These are phyloP conservation scores for Pygmarrhopalites habei DNA, from an alignment of 1,140 invertebrate genomes.

Conservation along the genomic window DNA sequence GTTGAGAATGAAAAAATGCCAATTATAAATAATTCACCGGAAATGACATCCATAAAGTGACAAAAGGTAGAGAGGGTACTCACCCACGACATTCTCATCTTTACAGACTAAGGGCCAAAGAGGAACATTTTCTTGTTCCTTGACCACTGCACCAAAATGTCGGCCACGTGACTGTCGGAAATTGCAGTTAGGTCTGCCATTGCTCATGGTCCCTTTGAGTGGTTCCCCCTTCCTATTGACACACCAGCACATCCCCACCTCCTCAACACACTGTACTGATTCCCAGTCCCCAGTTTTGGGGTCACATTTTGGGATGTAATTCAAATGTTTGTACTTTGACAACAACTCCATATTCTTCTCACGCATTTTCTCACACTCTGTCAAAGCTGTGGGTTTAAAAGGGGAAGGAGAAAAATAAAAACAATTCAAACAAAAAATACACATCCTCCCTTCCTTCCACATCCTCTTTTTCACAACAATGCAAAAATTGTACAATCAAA, in stretches of 20 bases:
- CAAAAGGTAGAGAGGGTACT: no score
- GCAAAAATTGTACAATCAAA: no score
- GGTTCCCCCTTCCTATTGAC: slow-evolving; percentile 70
- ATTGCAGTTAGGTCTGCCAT: slow-evolving; percentile 54
- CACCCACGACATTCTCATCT: no score
- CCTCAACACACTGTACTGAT: slow-evolving; percentile 68
- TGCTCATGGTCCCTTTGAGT: slow-evolving; percentile 64
- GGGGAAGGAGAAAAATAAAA: no score
- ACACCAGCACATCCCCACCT: slow-evolving; percentile 76
- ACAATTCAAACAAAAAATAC: no score
- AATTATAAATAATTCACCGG: no score
- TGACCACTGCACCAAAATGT: slow-evolving; percentile 10
- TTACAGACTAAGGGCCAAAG: no score
- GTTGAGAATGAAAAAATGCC: no score
- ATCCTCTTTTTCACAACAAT: no score
- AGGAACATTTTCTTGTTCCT: slow-evolving; percentile 34
- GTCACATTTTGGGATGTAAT: slow-evolving; percentile 66
- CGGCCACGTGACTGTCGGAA: slow-evolving; percentile 60
- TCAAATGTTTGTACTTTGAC: slow-evolving; percentile 60
- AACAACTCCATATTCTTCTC: slow-evolving; percentile 65
- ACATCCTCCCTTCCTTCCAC: no score
- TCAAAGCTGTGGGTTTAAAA: slow-evolving; percentile 61
- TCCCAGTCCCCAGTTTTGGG: slow-evolving; percentile 65
- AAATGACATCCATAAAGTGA: no score
- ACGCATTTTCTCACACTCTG: slow-evolving; percentile 67